Base-by-base conservation (phyloP, 2,888 invertebrate species). In the Spodoptera littoralis region DNA sequence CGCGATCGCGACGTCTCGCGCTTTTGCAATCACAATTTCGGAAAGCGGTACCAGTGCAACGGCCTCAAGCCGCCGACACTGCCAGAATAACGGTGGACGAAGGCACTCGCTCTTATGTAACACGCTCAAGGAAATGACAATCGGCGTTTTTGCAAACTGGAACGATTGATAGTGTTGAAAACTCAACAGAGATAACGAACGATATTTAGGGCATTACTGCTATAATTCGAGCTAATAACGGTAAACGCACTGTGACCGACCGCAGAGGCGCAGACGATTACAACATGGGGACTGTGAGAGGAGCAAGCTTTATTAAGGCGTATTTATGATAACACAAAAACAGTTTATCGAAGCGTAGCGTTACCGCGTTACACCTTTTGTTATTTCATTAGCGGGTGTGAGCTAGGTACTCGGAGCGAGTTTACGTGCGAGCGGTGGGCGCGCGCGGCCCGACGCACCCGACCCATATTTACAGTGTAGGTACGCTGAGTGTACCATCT, bases 1-100 rank as follows among this genome's bases (percentile, higher is more conserved):
- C 80, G 75, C 76, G 63, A 64, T 69, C 66, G 73, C 66, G 76
- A 78, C 80, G 85, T 76, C 84, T 83, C 78, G 81, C 81, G 81
- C 86, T 90, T 90, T 88, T 88, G 90, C 90, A 89, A 89, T 86
- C 84, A 77, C 76, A 85, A 84, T 89, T 90, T 90, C 89, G 86
- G 86, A 89, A 88, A 90, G 86, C 86, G 83, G 81, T 84, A 81
- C 80, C 83, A 73, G 84, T 82, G 88, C 87, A 88, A 84, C 79
- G 83, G 85, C 86, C 84, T 80, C 77, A 76, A 75, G 76, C 75
- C 83, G 66, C 76, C 71, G 70, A 69, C 76, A 68, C 70, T 66
- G 77, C 66, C 76, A 76, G 79, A 81, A 84, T 86, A 87, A 87
- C 87, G 84, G 86, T 84, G 74, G 76, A 78, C 73, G 62, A 74